These are phyloP conservation scores for Knipowitschia caucasica DNA, from an alignment of 2,797 vertebrate genomes.

Conservation along the genomic window DNA sequence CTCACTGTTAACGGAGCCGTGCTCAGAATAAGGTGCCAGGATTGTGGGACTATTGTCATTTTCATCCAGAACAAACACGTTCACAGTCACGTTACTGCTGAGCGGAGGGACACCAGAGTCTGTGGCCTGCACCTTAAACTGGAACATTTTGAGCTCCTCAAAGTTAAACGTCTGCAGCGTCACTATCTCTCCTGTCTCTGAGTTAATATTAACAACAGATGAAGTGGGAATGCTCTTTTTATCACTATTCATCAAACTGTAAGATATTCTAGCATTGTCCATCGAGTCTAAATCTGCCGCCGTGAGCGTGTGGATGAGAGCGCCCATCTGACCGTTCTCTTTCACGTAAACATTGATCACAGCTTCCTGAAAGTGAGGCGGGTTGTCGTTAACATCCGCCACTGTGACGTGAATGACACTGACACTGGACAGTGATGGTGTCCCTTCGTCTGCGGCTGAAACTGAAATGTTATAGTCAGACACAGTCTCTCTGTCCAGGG, in stretches of 20 bases:
- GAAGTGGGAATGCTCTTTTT: conserved; percentile 2
- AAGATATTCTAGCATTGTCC: conserved; percentile 78
- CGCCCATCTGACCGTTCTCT: conserved; percentile 59
- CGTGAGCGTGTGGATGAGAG: conserved; percentile 43
- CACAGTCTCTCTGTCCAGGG: conserved; percentile 43
- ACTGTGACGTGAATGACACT: conserved; percentile 53
- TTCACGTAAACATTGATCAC: conserved; percentile 25
- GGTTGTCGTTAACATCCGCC: conserved; percentile 71
- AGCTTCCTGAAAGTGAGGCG: conserved; percentile 47
- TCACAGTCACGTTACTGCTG: conserved; percentile 8
- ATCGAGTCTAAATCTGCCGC: conserved; percentile 77
- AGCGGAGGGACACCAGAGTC: conserved; percentile 35
- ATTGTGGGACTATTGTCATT: conserved; percentile 43
- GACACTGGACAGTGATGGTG: conserved; percentile 26
- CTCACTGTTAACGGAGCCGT: conserved; percentile 72
- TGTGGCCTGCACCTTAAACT: conserved; percentile 48
- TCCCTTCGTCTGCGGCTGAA: conserved; percentile 43
- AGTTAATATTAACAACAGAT: conserved; percentile 36
- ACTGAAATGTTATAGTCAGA: conserved; percentile 38
- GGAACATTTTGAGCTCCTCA: conserved; percentile 25
- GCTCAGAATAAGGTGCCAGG: conserved; percentile 62
- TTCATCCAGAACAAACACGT: conserved; percentile 20
- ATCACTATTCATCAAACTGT: conserved; percentile 61
- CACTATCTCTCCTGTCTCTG: conserved; percentile 36
- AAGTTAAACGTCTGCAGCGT: conserved; percentile 42